These are phyloP conservation scores for Hololepta plana DNA, from an alignment of 2,888 invertebrate species.

Conservation along the genomic window DNA sequence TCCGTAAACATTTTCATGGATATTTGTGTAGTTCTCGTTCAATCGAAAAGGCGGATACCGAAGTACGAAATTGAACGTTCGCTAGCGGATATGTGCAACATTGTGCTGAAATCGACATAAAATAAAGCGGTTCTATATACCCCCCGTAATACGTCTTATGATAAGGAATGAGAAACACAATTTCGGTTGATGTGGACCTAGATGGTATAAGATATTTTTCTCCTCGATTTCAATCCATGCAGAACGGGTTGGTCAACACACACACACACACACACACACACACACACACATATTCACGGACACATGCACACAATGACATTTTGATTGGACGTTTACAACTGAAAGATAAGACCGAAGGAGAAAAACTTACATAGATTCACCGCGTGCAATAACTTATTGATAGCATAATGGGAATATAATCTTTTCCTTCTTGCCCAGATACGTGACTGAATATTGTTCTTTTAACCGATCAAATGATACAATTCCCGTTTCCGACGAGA, in stretches of 20 bases:
- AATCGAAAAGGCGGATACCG: neutral
- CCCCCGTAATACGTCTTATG: slow-evolving; percentile 19
- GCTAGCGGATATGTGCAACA: slow-evolving; percentile 13
- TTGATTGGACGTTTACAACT: slow-evolving; percentile 17
- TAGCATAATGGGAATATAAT: slow-evolving; percentile 2
- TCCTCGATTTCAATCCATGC: no score
- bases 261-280: no score
- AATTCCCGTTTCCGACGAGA: no score
- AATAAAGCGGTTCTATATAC: slow-evolving; percentile 19
- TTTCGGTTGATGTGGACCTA: no score
- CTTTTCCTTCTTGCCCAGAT: no score
- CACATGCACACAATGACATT: slow-evolving; percentile 13
- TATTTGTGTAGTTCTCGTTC: no score
- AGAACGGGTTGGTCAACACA: slow-evolving; percentile 14
- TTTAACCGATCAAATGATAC: no score
- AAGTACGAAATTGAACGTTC: slow-evolving; percentile 1
- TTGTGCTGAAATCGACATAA: slow-evolving; percentile 24
- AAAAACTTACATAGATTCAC: slow-evolving; percentile 7
- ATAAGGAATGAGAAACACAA: slow-evolving; percentile 20
- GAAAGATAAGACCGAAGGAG: slow-evolving; percentile 12
- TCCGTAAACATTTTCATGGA: no score
- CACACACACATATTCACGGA: no score
- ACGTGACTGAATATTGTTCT: no score
- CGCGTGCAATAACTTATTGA: slow-evolving; percentile 8
- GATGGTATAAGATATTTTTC: no score